A percentile compares a stretch with the other conserved stretches of the same genome.
phyloP scores from a whole-genome alignment of 2,888 invertebrate genomes.

The Epirrhoe alternata region DNA sequence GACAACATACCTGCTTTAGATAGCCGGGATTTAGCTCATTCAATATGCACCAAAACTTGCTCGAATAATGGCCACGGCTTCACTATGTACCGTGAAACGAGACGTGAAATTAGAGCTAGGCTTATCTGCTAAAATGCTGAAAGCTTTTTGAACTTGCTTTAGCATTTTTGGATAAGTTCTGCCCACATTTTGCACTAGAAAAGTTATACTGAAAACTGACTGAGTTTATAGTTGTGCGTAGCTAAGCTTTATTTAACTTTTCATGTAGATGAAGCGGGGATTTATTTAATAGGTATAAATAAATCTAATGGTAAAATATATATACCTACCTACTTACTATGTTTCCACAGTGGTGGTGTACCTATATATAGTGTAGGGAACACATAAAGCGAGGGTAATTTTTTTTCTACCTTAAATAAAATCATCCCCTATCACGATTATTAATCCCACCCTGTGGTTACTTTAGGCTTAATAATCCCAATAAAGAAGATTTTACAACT shows the following conservation, averaged over 20 bases:
- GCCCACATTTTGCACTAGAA: conserved; percentile 14
- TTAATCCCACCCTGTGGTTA: no score
- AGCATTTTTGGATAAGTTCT: conserved; percentile 31
- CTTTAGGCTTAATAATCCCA: no score
- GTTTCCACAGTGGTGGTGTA: no score
- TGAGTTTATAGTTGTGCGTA: not conserved
- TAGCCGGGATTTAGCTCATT: conserved; percentile 38
- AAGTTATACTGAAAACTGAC: conserved; percentile 2
- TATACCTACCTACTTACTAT: no score
- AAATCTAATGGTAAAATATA: no score
- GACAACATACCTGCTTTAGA: conserved; percentile 9
- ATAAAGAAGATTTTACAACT: no score
- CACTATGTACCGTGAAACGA: conserved; percentile 36
- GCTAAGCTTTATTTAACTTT: not conserved
- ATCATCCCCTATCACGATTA: no score
- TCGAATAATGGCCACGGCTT: conserved; percentile 34
- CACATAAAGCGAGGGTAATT: no score
- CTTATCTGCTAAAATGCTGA: conserved; percentile 43
- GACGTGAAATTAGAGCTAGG: conserved; percentile 44
- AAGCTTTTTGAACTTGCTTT: conserved; percentile 35
- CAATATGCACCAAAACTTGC: conserved; percentile 42
- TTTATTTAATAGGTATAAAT: no score
- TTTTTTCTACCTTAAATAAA: no score
- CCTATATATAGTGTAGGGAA: no score
- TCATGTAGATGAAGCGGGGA: not conserved